Percentiles rank a stretch among this genome's conserved stretches.
Evolutionary conservation across 1,140 invertebrate species (phyloP).

Genomic region (Triops cancriformis): DNA sequence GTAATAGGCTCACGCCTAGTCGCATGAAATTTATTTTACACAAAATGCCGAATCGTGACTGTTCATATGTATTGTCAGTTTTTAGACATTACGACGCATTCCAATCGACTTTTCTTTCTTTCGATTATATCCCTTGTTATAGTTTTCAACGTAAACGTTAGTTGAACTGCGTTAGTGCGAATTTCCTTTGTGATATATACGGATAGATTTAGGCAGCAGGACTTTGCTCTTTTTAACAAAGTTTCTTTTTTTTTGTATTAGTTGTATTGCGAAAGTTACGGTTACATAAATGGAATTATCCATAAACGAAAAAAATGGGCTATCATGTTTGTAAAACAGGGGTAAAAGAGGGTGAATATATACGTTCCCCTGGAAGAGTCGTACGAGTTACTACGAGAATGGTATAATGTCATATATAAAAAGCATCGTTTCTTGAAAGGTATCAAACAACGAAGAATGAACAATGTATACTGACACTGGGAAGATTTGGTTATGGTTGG

Average conservation of each 20-base stretch:
- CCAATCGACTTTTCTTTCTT: neutral
- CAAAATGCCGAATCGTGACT: neutral
- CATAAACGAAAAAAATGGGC: neutral
- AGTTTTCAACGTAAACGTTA: neutral
- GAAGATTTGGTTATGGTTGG: too few relatives aligned
- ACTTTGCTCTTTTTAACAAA: neutral
- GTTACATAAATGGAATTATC: neutral
- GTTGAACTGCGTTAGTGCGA: neutral
- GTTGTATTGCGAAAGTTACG: neutral
- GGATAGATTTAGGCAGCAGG: neutral
- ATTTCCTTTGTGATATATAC: neutral
- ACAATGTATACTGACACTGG: too few relatives aligned
- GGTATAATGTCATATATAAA: too few relatives aligned
- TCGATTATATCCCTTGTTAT: neutral
- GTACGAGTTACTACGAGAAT: too few relatives aligned
- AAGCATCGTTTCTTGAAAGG: too few relatives aligned
- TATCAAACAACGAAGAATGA: too few relatives aligned
- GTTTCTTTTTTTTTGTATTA: neutral
- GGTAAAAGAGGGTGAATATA: too few relatives aligned
- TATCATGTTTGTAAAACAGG: too few relatives aligned
- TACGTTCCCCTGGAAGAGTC: too few relatives aligned
- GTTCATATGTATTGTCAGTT: neutral
- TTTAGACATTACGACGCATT: constrained; percentile 5
- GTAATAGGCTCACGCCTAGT: neutral
- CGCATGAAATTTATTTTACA: neutral